Conservation (phyloP, 2,113 vertebrate genomes). For the Neoarius graeffei region DNA sequence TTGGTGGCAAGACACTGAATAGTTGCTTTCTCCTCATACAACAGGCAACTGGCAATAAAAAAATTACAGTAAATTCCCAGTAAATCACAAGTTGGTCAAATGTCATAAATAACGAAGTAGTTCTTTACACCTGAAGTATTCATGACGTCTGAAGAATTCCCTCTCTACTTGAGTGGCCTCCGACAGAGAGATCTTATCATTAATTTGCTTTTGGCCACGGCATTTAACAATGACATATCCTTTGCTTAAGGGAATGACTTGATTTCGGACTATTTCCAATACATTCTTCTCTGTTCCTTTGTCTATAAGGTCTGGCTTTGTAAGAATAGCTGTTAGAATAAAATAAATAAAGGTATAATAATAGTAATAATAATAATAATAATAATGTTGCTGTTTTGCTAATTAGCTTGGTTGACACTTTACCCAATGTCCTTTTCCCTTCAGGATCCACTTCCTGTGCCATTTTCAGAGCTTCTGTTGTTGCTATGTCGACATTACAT, state of each 20-base stretch:
- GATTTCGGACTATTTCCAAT: too few species aligned
- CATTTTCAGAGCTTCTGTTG: constrained; percentile 82
- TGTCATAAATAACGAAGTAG: background rate
- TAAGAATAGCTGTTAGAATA: too few species aligned
- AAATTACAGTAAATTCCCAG: background rate
- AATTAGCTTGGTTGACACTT: background rate
- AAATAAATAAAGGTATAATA: too few species aligned
- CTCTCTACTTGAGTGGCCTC: constrained; percentile 69
- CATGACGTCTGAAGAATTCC: constrained; percentile 73
- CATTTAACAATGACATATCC: too few species aligned
- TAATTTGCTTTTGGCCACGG: constrained; percentile 51
- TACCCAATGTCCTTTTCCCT: constrained; percentile 80
- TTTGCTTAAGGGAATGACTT: too few species aligned
- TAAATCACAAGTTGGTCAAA: background rate
- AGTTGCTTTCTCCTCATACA: constrained; percentile 55
- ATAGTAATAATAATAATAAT: too few species aligned
- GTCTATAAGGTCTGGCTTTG: too few species aligned
- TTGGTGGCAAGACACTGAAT: constrained; percentile 48
- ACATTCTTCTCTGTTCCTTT: too few species aligned
- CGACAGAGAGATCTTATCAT: constrained; percentile 59
- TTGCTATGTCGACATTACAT: constrained; percentile 81
- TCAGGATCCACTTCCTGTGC: constrained; percentile 79
- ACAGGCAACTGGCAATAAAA: constrained; percentile 42
- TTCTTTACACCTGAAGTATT: constrained; percentile 67
- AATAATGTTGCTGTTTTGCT: background rate